A percentile compares a stretch with the other conserved stretches of the same genome.
These are phyloP conservation scores for Lasaia peninsularis DNA, from an alignment of 1,140 invertebrate genomes.

Conservation along the genomic window DNA sequence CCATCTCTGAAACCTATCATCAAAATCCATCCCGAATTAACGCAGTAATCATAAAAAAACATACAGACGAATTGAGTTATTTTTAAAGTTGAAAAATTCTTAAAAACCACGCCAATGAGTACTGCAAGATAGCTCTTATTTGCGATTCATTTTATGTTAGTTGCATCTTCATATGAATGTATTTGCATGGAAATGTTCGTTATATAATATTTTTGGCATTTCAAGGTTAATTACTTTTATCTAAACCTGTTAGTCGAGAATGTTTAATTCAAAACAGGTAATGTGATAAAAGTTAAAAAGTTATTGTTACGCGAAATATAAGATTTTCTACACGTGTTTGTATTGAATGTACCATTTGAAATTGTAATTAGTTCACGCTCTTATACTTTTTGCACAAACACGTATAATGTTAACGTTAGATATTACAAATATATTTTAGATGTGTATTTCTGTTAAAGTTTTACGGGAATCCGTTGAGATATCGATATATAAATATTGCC, in stretches of 20 bases:
- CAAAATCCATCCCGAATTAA: no score
- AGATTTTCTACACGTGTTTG: not conserved
- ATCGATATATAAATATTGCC: no score
- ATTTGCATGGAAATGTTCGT: not conserved
- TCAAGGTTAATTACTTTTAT: not conserved
- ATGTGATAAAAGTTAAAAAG: not conserved
- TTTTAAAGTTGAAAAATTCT: no score
- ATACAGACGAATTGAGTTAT: no score
- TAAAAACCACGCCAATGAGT: no score
- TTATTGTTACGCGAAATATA: not conserved
- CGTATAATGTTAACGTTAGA: no score
- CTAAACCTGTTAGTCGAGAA: not conserved
- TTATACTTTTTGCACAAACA: not conserved
- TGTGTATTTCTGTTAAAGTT: no score
- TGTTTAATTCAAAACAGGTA: not conserved
- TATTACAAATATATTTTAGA: no score
- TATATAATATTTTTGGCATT: constrained; percentile 1
- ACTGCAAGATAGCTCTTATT: not conserved
- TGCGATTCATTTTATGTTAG: not conserved
- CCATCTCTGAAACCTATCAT: no score
- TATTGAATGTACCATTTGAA: not conserved
- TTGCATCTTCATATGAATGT: not conserved
- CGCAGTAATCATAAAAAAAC: no score
- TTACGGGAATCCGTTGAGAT: no score
- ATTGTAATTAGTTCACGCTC: not conserved